Percentiles rank a stretch among this genome's conserved stretches.
Conservation (phyloP, 1,140 invertebrate genomes). For the Drosophila watanabei region DNA sequence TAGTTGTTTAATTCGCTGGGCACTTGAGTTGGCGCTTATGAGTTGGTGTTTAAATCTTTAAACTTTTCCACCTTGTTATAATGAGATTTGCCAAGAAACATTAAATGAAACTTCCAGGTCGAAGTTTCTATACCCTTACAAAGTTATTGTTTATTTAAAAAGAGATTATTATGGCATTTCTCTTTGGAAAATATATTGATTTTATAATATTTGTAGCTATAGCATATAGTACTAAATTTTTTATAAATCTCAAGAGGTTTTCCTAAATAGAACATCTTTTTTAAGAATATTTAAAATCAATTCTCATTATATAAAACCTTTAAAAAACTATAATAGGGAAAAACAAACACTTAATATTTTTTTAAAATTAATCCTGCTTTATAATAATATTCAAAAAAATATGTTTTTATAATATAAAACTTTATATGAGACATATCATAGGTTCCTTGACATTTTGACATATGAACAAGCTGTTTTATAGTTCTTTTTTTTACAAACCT, state of each 20-base stretch:
- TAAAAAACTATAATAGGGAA: not conserved
- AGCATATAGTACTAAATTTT: not conserved
- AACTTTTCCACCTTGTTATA: slow-evolving; percentile 17
- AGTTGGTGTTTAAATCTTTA: slow-evolving; percentile 38
- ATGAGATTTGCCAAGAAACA: slow-evolving; percentile 1
- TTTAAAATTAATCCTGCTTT: too few relatives aligned
- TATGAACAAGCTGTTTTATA: not conserved
- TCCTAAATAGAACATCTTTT: not conserved
- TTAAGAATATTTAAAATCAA: not conserved
- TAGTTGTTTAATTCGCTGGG: slow-evolving; percentile 38
- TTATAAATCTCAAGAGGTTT: too few relatives aligned
- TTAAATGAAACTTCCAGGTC: not conserved
- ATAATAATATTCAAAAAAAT: not conserved
- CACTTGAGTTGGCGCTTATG: slow-evolving; percentile 41
- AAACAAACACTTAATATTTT: not conserved
- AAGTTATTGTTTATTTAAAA: not conserved
- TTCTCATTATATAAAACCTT: not conserved
- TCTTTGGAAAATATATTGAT: not conserved
- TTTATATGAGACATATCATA: not conserved
- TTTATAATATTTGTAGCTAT: not conserved
- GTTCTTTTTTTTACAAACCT: not conserved
- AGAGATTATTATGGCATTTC: not conserved
- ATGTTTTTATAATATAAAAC: not conserved
- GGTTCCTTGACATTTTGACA: not conserved
- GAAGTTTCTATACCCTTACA: not conserved